Evolutionary conservation across 2,797 vertebrate genomes (phyloP).

Genomic region (Eulemur coronatus): DNA sequence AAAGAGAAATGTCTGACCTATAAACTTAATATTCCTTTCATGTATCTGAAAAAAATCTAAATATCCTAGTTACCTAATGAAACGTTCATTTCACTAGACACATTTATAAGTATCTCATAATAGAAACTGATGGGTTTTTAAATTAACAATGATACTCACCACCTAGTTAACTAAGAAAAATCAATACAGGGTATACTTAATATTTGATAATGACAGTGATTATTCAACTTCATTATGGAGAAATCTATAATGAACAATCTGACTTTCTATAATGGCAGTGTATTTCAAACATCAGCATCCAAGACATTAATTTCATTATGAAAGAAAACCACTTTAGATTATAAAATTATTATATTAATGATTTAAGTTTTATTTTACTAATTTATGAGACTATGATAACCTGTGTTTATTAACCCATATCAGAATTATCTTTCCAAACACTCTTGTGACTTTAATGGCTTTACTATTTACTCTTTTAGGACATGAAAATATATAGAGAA

Average conservation of each 20-base stretch:
- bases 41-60: not conserved
- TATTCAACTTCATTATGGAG: not conserved
- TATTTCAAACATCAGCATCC: constrained; percentile 25
- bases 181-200: not conserved
- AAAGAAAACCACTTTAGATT: not conserved
- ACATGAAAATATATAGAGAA: not conserved
- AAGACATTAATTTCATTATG: not conserved
- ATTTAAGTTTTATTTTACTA: constrained; percentile 56
- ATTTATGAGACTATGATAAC: not conserved
- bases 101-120: not conserved
- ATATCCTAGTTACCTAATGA: not conserved
- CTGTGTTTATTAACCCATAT: not conserved
- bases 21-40: not conserved
- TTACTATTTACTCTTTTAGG: not conserved
- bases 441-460: not conserved
- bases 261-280: not conserved
- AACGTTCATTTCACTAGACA: not conserved
- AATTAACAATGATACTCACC: not conserved
- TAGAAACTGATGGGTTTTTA: not conserved
- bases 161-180: not conserved
- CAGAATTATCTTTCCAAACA: not conserved
- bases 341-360: not conserved
- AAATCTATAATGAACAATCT: not conserved
- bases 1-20: not conserved
- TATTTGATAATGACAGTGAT: not conserved